A percentile compares a stretch with the other conserved stretches of the same genome.
Conservation (phyloP, 2,888 invertebrate genomes). For the Priocnemis perturbator region DNA sequence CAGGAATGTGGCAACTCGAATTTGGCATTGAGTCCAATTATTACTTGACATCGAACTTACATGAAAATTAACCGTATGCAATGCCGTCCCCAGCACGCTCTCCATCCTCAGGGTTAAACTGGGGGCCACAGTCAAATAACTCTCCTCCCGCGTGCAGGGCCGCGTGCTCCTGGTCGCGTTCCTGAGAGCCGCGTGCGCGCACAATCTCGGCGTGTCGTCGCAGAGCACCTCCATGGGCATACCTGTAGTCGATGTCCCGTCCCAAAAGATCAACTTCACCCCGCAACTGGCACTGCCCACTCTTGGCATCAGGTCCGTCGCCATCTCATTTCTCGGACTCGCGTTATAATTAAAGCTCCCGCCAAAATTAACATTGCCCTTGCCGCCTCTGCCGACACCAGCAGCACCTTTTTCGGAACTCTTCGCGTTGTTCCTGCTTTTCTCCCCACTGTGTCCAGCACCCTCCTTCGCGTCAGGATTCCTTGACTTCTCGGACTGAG, state of each 20-base stretch:
- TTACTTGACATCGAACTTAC: too few relatives aligned
- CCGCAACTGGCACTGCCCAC: conserved; percentile 49
- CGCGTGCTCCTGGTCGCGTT: conserved; percentile 86
- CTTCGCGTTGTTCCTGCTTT: too few relatives aligned
- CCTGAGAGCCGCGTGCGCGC: conserved; percentile 87
- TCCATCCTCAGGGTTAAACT: conserved; percentile 70
- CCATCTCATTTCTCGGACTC: too few relatives aligned
- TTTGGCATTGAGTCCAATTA: too few relatives aligned
- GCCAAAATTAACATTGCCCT: too few relatives aligned
- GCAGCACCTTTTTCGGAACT: too few relatives aligned
- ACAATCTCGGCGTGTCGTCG: conserved; percentile 85
- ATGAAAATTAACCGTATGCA: conserved; percentile 81
- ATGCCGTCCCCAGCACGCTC: conserved; percentile 80
- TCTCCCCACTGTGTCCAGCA: too few relatives aligned
- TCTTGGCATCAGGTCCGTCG: too few relatives aligned
- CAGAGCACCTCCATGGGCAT: conserved; percentile 67
- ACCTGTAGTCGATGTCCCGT: conserved; percentile 66
- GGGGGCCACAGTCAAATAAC: conserved; percentile 81
- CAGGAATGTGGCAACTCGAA: too few relatives aligned
- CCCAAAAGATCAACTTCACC: conserved; percentile 70
- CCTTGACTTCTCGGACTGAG: conserved; percentile 28
- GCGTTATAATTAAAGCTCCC: too few relatives aligned
- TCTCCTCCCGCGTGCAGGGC: conserved; percentile 87
- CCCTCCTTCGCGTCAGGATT: too few relatives aligned
- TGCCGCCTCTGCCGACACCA: too few relatives aligned